phyloP scores from a whole-genome alignment of 2,113 vertebrate species.

The Platanista minor region DNA sequence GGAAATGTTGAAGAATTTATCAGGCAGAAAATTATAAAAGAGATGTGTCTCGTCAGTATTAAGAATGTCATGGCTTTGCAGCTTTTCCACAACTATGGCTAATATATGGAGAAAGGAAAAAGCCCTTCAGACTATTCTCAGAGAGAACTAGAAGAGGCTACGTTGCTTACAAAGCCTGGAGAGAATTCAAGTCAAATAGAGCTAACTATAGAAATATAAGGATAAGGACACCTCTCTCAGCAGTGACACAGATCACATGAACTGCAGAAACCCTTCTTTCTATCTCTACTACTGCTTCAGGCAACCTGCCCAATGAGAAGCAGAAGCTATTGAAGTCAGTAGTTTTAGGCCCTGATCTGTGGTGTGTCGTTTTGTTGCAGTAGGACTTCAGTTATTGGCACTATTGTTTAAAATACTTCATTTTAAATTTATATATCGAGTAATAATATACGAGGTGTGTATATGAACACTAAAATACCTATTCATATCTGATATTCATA shows the following conservation, averaged over 20 bases:
- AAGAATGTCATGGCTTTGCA: neutral
- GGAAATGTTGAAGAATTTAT: slow-evolving; percentile 43
- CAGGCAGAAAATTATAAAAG: slow-evolving; percentile 27
- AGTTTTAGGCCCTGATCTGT: neutral
- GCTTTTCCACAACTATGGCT: neutral
- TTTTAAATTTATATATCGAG: neutral
- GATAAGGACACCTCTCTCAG: neutral
- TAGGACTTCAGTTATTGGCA: neutral
- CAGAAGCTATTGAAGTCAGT: neutral
- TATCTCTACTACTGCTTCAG: neutral
- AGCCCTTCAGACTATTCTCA: neutral
- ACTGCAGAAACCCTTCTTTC: neutral
- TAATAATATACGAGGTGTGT: rapidly evolving
- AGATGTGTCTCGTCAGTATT: neutral
- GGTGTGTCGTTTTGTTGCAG: neutral
- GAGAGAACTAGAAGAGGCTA: neutral
- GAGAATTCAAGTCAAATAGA: slow-evolving; percentile 32
- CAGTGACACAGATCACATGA: neutral
- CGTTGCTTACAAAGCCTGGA: neutral
- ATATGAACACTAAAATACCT: neutral
- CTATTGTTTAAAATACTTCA: neutral
- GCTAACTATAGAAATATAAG: neutral
- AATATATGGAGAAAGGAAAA: neutral
- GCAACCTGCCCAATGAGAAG: neutral
- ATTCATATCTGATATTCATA: too few relatives aligned